Percentiles rank a stretch among this genome's conserved stretches.
Conservation (phyloP, 1,140 invertebrate species). For the Saccostrea glomerata region DNA sequence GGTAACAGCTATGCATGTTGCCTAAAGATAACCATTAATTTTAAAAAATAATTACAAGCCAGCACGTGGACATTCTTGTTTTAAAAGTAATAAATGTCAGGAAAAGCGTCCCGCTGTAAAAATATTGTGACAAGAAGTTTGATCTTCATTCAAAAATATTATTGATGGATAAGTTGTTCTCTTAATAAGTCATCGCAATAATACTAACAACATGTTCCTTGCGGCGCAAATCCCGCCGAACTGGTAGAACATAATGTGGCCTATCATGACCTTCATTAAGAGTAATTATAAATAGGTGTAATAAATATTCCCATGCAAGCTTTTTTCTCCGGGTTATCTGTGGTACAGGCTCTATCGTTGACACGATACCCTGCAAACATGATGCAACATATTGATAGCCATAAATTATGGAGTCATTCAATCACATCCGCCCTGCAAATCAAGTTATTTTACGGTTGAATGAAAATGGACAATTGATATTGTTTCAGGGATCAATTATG, state of each 20-base stretch:
- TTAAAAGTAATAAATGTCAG: background rate
- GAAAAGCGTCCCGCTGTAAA: background rate
- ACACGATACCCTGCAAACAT: constrained; percentile 35
- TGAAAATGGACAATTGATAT: constrained; percentile 36
- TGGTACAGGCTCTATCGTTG: background rate
- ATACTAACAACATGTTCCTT: background rate
- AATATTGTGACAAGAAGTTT: constrained; percentile 7
- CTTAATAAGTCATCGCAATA: background rate
- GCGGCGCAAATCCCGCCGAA: background rate
- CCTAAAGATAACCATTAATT: too few relatives aligned
- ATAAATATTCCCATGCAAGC: constrained; percentile 1
- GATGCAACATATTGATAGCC: constrained; percentile 1
- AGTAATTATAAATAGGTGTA: constrained; percentile 13
- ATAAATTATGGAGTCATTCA: background rate
- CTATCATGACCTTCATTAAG: background rate
- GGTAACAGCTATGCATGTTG: too few relatives aligned
- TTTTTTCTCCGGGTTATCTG: background rate
- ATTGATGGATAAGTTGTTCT: background rate
- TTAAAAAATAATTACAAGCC: too few relatives aligned
- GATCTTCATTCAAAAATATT: constrained; percentile 12
- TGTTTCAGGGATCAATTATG: constrained; percentile 36
- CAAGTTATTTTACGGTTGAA: constrained; percentile 24
- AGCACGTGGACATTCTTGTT: background rate
- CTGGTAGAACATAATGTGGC: background rate
- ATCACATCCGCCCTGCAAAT: background rate